Base-by-base conservation (phyloP, 2,113 vertebrate species). In the Malurus melanocephalus region DNA sequence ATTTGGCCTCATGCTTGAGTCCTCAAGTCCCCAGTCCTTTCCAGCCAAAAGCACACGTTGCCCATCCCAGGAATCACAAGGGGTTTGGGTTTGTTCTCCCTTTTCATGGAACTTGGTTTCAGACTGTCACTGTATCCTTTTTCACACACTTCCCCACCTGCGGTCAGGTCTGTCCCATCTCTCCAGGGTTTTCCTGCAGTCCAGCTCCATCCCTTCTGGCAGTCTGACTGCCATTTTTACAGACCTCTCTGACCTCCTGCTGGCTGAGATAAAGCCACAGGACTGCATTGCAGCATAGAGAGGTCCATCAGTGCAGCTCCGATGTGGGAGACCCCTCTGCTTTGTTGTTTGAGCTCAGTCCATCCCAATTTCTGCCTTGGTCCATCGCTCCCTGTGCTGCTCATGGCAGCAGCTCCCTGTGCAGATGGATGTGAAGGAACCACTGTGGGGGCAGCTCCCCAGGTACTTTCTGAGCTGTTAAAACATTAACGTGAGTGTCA, bases 361-460 rank as follows among this genome's bases (percentile, higher is more conserved):
- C 45, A 16, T 32, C 30, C 46, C 57, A 26, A 1, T 32, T 52
- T 26, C 55, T 51, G 21, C 26, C 59, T 35, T 24, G 4, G n/a
- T 42, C 18, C n/a, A 4, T 83, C 1, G 0, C 12, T 46, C 16
- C 46, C 2, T 8, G 69, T 7, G 0, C 26, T 18, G 64, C 30
- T 17, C 11, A 0, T 13, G 20, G 59, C 74, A 85, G 49, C 15
- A 32, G 59, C 43, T 62, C 43, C 64, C 33, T 2, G 33, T 23
- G 38, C 32, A 21, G 27, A 18, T 0, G 2, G 30, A 38, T 45
- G 32, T 8, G 51, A 64, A 40, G 21, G 28, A 64, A 68, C 5
- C 2, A 5, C 26, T 0, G 0, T 0, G 1, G 33, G 26, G 28
- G 56, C 24, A 72, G 38, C 11, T 38, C 38, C 38, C 38, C 38